A percentile compares a stretch with the other conserved stretches of the same genome.
These are phyloP conservation scores for Lymantria monacha DNA, from an alignment of 2,888 invertebrate genomes.

Conservation along the genomic window DNA sequence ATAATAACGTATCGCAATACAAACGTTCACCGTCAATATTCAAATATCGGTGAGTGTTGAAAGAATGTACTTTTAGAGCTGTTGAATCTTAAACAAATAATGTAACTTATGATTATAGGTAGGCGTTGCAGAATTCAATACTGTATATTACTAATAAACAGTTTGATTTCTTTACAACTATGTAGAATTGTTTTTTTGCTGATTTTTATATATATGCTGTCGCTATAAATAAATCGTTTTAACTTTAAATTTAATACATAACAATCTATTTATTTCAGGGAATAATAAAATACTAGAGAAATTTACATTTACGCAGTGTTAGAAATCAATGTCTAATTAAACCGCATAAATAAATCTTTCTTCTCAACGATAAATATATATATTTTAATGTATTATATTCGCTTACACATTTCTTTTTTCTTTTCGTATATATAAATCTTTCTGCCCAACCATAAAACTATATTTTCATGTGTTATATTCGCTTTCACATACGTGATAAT, in stretches of 20 bases:
- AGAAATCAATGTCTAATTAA: too few relatives aligned
- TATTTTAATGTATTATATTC: not conserved
- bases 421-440: too few relatives aligned
- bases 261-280: too few relatives aligned
- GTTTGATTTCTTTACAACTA: not conserved
- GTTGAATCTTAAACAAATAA: constrained; percentile 19
- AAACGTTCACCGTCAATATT: constrained; percentile 9
- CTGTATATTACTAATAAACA: not conserved
- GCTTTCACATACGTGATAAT: too few relatives aligned
- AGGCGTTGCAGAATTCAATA: not conserved
- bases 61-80: constrained; percentile 16
- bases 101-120: not conserved
- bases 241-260: too few relatives aligned
- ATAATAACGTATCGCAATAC: not conserved
- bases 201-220: too few relatives aligned
- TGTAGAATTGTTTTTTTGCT: too few relatives aligned
- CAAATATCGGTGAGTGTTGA: constrained; percentile 3
- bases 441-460: too few relatives aligned
- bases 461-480: too few relatives aligned
- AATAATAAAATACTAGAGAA: too few relatives aligned
- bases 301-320: too few relatives aligned
- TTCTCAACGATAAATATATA: not conserved
- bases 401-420: not conserved
- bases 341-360: not conserved
- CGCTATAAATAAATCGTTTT: too few relatives aligned